A percentile compares a stretch with the other conserved stretches of the same genome.
Evolutionary conservation across 2,113 vertebrate genomes (phyloP).

Genomic region (Apteryx mantelli): DNA sequence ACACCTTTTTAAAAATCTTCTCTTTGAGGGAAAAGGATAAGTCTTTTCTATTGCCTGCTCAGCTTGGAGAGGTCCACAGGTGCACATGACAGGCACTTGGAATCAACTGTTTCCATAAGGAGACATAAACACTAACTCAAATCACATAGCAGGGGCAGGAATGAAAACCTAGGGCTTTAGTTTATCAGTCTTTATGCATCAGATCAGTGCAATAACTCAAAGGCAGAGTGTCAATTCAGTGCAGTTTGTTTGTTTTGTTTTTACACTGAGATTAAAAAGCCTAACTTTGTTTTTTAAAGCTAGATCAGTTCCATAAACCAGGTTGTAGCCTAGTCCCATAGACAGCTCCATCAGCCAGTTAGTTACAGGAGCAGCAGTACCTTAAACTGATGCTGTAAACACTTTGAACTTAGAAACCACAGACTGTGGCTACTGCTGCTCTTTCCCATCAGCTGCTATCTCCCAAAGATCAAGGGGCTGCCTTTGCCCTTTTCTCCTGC

Average conservation of each 20-base stretch:
- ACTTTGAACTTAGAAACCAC: not conserved
- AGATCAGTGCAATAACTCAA: not conserved
- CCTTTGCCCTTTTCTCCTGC: not conserved
- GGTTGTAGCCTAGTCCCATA: accelerated
- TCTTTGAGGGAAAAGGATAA: not conserved
- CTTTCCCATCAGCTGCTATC: not conserved
- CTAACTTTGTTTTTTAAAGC: not conserved
- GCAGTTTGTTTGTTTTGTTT: not conserved
- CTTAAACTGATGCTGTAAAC: not conserved
- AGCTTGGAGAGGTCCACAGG: not conserved
- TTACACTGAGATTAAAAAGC: not conserved
- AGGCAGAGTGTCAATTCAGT: not conserved
- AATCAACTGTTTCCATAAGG: not conserved
- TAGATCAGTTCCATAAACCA: not conserved
- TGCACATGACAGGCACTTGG: not conserved
- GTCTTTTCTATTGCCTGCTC: not conserved
- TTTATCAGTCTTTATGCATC: not conserved
- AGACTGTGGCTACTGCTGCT: not conserved
- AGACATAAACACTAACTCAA: not conserved
- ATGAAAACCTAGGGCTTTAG: not conserved
- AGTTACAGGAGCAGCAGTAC: not conserved
- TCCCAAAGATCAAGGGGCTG: not conserved
- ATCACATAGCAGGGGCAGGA: not conserved
- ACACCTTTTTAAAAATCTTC: not conserved
- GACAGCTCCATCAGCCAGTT: not conserved